These are phyloP conservation scores for Dreissena rostriformis DNA, from an alignment of 1,140 invertebrate genomes.

Conservation along the genomic window DNA sequence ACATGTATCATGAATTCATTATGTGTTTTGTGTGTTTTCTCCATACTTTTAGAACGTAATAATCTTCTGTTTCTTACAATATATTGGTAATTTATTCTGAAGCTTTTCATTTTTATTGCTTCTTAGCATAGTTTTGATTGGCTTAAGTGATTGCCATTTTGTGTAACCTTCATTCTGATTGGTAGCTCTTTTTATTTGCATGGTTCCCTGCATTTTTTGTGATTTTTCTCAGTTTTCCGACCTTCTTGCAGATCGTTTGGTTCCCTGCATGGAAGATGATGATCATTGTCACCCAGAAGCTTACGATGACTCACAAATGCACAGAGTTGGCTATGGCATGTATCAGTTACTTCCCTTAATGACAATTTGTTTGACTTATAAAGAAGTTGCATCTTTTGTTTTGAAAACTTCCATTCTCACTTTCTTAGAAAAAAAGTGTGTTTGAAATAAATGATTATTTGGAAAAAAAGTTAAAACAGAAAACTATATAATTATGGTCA, in stretches of 20 bases:
- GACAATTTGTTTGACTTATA: conserved; percentile 1
- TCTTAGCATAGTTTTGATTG: too few species aligned
- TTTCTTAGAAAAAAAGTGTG: too few species aligned
- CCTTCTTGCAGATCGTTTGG: conserved; percentile 49
- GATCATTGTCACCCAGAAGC: conserved; percentile 55
- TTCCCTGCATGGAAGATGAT: conserved; percentile 63
- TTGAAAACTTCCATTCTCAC: too few species aligned
- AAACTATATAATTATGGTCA: too few species aligned
- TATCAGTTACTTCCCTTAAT: conserved; percentile 60
- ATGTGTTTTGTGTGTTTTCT: too few species aligned
- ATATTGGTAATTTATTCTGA: too few species aligned
- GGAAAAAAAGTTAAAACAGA: too few species aligned
- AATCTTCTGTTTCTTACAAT: too few species aligned
- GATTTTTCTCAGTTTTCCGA: conserved; percentile 1
- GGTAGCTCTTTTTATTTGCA: conserved; percentile 37
- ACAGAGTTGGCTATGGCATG: conserved; percentile 78
- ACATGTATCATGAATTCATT: too few species aligned
- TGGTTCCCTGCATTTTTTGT: conserved; percentile 50
- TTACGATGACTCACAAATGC: conserved; percentile 70
- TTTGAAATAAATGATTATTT: too few species aligned
- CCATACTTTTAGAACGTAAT: too few species aligned
- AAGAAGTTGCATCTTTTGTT: not conserved
- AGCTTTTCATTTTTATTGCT: too few species aligned
- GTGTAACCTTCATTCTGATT: conserved; percentile 31
- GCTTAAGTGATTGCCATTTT: not conserved